phyloP scores from a whole-genome alignment of 2,888 invertebrate species.

The Ormyrus pomaceus region DNA sequence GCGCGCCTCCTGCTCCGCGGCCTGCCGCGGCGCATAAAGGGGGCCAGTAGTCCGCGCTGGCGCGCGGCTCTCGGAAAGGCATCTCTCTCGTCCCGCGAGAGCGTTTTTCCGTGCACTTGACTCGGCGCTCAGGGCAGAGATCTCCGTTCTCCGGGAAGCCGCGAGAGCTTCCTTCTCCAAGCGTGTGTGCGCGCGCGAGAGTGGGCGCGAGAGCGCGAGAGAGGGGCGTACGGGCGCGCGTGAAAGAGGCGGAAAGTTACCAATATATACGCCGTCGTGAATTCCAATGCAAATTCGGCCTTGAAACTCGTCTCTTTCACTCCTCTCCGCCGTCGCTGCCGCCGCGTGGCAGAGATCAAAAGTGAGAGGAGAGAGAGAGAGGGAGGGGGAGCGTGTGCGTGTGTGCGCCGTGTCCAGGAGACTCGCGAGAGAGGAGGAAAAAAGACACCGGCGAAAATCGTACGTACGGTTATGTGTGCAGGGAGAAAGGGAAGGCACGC shows the following conservation, averaged over 20 bases:
- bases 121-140: no score
- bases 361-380: conserved; percentile 36
- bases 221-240: conserved; percentile 11
- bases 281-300: conserved; percentile 54
- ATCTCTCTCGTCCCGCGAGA: no score
- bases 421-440: not conserved
- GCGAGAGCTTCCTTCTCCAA: not conserved
- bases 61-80: no score
- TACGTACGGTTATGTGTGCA: not conserved
- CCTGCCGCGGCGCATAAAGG: no score
- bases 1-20: no score
- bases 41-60: no score
- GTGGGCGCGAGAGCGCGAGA: not conserved
- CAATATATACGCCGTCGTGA: conserved; percentile 15
- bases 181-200: not conserved
- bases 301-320: conserved; percentile 48
- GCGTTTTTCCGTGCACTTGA: no score
- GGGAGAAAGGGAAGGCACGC: conserved; percentile 29
- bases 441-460: conserved; percentile 16
- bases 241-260: conserved; percentile 36
- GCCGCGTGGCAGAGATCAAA: conserved; percentile 23
- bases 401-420: not conserved
- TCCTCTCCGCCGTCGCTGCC: not conserved
- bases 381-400: not conserved
- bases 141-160: no score